Evolutionary conservation across 2,113 vertebrate genomes (phyloP), one percentile per base, ranked within the genome.

Genomic region (Gavialis gangeticus): DNA sequence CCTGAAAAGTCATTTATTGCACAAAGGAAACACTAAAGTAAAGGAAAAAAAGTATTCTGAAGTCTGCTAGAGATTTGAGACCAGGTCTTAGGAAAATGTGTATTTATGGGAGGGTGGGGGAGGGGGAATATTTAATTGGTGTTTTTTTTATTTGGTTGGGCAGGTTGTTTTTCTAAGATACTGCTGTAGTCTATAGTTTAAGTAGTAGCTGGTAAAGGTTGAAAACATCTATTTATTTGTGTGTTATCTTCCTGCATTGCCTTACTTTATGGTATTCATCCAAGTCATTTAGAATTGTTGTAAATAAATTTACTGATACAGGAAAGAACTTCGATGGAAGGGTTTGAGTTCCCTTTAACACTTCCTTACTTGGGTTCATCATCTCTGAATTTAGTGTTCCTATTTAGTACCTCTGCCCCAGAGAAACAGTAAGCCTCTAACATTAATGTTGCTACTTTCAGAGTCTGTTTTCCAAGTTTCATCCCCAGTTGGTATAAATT

Each of bases 1-100:
- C 69, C 58, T 94, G 87, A 91, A 69, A 91, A 91, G 21, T 14
- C 85, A 94, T 89, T 82, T 69, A 37, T 83, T 86, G 77, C 1
- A 71, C n/a, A 89, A 80, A 89, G 12, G 0, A 3, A 88, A 12
- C 19, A 54, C 27, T 87, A 90, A 93, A 85, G 24, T 17, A 78
- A 55, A 34, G 4, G n/a, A 46, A 57, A 84, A 69, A 64, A 85
- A 87, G 24, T 22, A 75, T 10, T 84, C 27, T 69, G n/a, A 87
- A 84, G 8, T 82, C 58, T 64, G 76, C 34, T 12, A 84, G 64
- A 57, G 82, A 28, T 93, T 91, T 91, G 57, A 59, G 34, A 93
- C 79, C 55, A 87, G 79, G 8, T 58, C 24, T 86, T 85, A n/a
- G 69, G 18, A 84, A 94, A 87, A 77, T 58, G 6, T 58, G 5